Evolutionary conservation across 1,140 invertebrate genomes (phyloP).

Genomic region (Drosophila punjabiensis): DNA sequence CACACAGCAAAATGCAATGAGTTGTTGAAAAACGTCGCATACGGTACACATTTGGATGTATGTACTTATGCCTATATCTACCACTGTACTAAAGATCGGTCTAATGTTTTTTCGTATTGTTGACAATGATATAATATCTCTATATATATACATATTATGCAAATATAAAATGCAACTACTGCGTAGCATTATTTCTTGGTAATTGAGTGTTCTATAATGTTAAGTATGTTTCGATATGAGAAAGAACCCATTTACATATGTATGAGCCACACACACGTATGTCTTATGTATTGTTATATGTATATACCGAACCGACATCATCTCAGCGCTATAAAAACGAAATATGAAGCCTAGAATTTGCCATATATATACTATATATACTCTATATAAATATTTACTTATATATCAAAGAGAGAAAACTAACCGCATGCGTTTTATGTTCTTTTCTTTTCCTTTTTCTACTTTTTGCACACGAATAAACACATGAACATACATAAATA

Average conservation of each 20-base stretch:
- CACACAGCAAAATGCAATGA: conserved; percentile 61
- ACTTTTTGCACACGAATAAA: conserved; percentile 78
- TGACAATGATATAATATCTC: conserved; percentile 49
- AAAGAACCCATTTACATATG: conserved; percentile 61
- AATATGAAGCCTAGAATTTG: conserved; percentile 78
- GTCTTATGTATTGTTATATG: conserved; percentile 84
- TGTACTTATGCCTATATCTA: conserved; percentile 48
- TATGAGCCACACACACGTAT: conserved; percentile 76
- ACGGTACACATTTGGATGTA: conserved; percentile 46
- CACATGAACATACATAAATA: conserved; percentile 51
- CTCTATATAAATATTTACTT: conserved; percentile 76
- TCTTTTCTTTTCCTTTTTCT: conserved; percentile 84
- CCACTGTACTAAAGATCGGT: conserved; percentile 68
- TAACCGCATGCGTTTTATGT: conserved; percentile 85
- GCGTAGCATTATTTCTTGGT: conserved; percentile 78
- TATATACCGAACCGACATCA: conserved; percentile 68
- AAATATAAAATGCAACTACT: conserved; percentile 53
- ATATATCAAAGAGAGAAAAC: conserved; percentile 78
- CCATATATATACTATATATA: conserved; percentile 57
- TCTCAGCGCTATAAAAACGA: conserved; percentile 64
- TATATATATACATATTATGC: conserved; percentile 41
- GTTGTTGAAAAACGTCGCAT: conserved; percentile 63
- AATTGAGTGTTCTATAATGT: conserved; percentile 74
- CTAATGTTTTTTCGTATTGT: conserved; percentile 72
- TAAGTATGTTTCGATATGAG: conserved; percentile 78